Evolutionary conservation across 2,888 invertebrate species (phyloP), one percentile per base, ranked within the genome.

Genomic region (Tenodera sinensis): DNA sequence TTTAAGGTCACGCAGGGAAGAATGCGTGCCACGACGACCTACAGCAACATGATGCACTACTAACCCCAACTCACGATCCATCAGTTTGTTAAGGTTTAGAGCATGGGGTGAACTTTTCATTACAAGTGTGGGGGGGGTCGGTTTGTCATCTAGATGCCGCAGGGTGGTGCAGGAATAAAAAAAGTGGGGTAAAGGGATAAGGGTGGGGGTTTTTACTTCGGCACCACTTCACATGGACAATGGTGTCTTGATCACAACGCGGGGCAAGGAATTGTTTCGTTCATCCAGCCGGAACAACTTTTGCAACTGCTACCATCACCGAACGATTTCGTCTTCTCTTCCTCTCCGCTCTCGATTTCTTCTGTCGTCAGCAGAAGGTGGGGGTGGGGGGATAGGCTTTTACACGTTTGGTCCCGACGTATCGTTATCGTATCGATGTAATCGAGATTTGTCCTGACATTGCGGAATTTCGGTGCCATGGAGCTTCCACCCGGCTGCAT

Each of bases 191-290:
- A 71, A 71, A 71, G 25, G 20, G 20, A 71, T 71, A 25, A 42
- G 42, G 42, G 54, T 71, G 54, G 54, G 54, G 54, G 54, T 71
- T 71, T 71, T 71, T 87, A 87, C 82, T 87, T 87, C 87, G 87
- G 87, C 30, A 82, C 81, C 87, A 87, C n/a, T 87, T 54, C 34
- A 87, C 87, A 87, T 83, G 87, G 87, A 87, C 87, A 87, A 87
- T 87, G 82, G 54, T 34, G 30, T 81, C 87, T 27, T 87, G 87
- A 87, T 83, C 20, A 71, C 54, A 71, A 71, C 54, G 54, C 42
- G 20, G 54, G 54, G 54, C 54, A 71, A 71, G 54, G 54, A 71
- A 71, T 71, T 71, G 54, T 71, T 71, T 71, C 54, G 54, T 71
- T 71, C 54, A 71, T 71, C 54, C 54, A 71, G 54, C 54, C 54